These are phyloP conservation scores for Smithornis capensis DNA, from an alignment of 2,113 vertebrate species.

Conservation along the genomic window DNA sequence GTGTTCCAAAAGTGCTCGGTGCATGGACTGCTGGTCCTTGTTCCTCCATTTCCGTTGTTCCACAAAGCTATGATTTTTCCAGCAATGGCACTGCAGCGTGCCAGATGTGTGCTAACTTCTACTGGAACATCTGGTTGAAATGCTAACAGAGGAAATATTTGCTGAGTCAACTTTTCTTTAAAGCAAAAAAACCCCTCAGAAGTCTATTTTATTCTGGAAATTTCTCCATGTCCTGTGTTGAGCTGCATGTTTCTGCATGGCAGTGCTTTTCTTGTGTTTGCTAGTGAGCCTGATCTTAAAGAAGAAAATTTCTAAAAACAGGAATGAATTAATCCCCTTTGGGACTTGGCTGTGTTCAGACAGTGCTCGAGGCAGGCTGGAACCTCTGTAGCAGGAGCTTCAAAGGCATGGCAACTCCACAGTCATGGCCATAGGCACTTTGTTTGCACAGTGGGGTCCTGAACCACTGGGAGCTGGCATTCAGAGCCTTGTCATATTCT, in stretches of 20 bases:
- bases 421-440: background rate
- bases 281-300: background rate
- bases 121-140: conserved; percentile 29
- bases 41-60: background rate
- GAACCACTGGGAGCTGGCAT: background rate
- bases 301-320: background rate
- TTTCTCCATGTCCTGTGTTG: background rate
- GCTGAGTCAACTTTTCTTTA: conserved; percentile 52
- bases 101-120: conserved; percentile 20
- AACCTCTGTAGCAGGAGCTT: background rate
- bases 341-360: background rate
- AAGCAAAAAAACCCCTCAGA: background rate
- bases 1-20: background rate
- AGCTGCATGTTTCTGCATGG: background rate
- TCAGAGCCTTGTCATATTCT: background rate
- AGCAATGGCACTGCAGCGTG: background rate
- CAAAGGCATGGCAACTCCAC: background rate
- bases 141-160: conserved; percentile 30
- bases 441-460: background rate
- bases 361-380: background rate
- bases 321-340: background rate
- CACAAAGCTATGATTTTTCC: background rate
- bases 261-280: background rate
- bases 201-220: background rate
- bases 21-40: background rate